phyloP scores from a whole-genome alignment of 2,888 invertebrate species.

The Alentia gelatinosa region DNA sequence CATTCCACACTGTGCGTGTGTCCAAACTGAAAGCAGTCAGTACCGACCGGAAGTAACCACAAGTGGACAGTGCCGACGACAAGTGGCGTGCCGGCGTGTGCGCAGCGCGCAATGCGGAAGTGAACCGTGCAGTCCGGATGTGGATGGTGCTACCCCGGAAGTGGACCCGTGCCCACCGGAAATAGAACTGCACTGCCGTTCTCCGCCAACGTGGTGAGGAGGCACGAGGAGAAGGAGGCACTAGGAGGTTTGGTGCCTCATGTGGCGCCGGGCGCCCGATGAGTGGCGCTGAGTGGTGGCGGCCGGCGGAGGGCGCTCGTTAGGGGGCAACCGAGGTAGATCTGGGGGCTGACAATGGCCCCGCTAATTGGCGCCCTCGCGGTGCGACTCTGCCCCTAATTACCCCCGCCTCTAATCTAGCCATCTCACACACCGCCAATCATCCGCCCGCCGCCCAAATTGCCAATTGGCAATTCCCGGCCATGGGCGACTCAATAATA shows the following conservation, averaged over 20 bases:
- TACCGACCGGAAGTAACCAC: neutral
- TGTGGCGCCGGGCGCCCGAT: neutral
- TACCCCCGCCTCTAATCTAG: slow-evolving; percentile 23
- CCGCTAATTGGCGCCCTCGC: slow-evolving; percentile 2
- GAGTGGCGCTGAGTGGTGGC: neutral
- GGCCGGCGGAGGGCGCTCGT: neutral
- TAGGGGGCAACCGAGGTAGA: neutral
- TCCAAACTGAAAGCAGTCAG: neutral
- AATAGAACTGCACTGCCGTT: neutral
- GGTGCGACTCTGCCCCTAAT: slow-evolving; percentile 1
- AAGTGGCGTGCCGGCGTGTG: too few species aligned
- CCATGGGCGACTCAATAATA: slow-evolving; percentile 18
- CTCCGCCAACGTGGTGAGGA: neutral
- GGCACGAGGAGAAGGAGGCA: neutral
- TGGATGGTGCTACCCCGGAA: neutral
- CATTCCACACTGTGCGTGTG: too few species aligned
- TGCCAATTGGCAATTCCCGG: slow-evolving; percentile 24
- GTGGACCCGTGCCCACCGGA: neutral
- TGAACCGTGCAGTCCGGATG: neutral
- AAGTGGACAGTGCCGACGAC: neutral
- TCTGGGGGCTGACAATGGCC: neutral
- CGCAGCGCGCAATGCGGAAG: neutral
- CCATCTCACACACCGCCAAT: slow-evolving; percentile 32
- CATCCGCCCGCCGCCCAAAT: slow-evolving; percentile 33
- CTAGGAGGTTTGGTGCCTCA: neutral